These are phyloP conservation scores for Drosophila murphyi DNA, from an alignment of 1,140 invertebrate genomes.

Conservation along the genomic window DNA sequence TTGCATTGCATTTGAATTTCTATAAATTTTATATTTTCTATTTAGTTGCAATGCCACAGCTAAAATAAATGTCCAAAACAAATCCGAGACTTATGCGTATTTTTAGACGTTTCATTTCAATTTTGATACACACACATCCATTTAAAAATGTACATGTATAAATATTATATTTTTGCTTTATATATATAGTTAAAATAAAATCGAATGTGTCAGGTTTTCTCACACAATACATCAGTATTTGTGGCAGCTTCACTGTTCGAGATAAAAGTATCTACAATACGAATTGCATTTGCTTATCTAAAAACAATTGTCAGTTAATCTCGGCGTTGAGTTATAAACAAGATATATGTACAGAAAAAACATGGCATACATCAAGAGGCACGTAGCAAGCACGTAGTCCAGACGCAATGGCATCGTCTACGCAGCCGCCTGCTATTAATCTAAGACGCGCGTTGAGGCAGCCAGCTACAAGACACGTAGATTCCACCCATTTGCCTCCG, in stretches of 20 bases:
- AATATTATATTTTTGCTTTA: conserved; percentile 12
- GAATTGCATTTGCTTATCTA: conserved; percentile 28
- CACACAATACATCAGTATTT: too few relatives aligned
- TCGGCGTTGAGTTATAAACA: conserved; percentile 21
- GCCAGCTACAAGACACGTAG: conserved; percentile 42
- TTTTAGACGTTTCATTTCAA: conserved; percentile 28
- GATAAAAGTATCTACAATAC: conserved; percentile 6
- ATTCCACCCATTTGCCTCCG: background rate
- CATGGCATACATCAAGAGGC: conserved; percentile 32
- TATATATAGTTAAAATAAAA: background rate
- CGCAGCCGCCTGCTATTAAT: conserved; percentile 60
- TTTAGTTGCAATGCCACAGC: conserved; percentile 63
- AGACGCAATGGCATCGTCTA: conserved; percentile 48
- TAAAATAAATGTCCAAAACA: conserved; percentile 49
- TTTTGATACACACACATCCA: background rate
- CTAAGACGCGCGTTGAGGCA: conserved; percentile 38
- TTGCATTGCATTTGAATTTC: conserved; percentile 69
- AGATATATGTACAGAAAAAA: conserved; percentile 30
- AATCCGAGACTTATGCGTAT: conserved; percentile 38
- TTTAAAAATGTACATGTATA: background rate
- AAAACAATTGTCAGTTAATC: conserved; percentile 39
- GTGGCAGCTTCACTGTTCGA: too few relatives aligned
- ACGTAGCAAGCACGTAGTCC: conserved; percentile 56
- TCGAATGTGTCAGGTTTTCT: too few relatives aligned
- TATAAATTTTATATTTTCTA: conserved; percentile 81